phyloP scores from a whole-genome alignment of 2,113 vertebrate species.

The Camelus dromedarius region DNA sequence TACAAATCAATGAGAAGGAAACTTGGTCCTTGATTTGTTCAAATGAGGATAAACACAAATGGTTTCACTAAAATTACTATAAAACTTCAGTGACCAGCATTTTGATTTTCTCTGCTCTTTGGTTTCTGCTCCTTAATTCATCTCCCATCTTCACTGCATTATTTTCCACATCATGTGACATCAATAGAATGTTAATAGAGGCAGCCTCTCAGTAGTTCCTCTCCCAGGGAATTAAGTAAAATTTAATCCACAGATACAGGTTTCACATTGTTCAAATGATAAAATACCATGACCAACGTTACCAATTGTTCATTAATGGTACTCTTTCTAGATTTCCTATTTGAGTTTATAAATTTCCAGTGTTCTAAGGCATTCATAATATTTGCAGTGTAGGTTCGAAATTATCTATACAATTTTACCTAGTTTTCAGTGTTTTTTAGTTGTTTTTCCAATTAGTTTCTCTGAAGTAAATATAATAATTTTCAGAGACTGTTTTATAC shows the following conservation, averaged over 20 bases:
- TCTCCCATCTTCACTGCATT: background rate
- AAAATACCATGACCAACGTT: background rate
- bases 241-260: background rate
- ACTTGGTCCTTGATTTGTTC: background rate
- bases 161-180: background rate
- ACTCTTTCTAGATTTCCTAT: background rate
- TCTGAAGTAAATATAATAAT: conserved; percentile 34
- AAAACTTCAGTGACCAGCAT: background rate
- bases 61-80: background rate
- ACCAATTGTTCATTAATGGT: background rate
- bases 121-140: background rate
- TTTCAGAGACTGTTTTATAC: conserved; percentile 5
- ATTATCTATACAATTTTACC: conserved; percentile 5
- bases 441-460: conserved; percentile 4
- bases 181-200: background rate
- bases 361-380: background rate
- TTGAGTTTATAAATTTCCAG: background rate
- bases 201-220: background rate
- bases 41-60: conserved; percentile 9
- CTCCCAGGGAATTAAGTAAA: background rate
- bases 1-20: background rate
- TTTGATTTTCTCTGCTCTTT: conserved; percentile 17
- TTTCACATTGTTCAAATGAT: background rate
- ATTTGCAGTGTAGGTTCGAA: conserved; percentile 49
- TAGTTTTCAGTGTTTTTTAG: conserved; percentile 17